Base-by-base conservation (phyloP, 1,140 invertebrate genomes). In the Musca vetustissima region DNA sequence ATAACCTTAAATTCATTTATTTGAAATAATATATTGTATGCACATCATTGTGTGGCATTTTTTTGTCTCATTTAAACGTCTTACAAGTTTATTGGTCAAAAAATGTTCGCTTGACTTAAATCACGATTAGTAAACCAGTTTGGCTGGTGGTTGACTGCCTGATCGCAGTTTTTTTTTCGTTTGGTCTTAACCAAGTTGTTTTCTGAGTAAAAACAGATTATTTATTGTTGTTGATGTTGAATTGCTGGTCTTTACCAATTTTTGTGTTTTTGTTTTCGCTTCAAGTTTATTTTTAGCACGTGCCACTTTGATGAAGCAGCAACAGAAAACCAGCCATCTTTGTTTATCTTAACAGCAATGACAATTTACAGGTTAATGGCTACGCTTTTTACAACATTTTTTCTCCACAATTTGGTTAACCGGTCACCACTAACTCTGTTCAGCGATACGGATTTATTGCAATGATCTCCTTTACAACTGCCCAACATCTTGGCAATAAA, bases 261-360 rank as follows among this genome's bases (percentile, higher is more conserved):
- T 43, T 43, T n/a, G n/a, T n/a, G n/a, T n/a, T n/a, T n/a, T n/a
- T n/a, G n/a, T n/a, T 13, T 43, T 4, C 13, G 36, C 36, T 43
- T 43, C 36, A 32, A 61, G 57, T 61, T 61, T 61, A 61, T 61
- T 61, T 61, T 61, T 61, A 61, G 57, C 57, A 61, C 57, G 57
- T 61, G 57, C 57, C 57, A 61, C 17, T 61, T 43, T 17, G n/a
- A n/a, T 19, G 19, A 36, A 57, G 25, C 22, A 28, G n/a, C 53
- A 28, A 17, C 36, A 61, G 22, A 21, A 43, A 61, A 9, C 57
- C 36, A 21, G 28, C 17, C 28, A 61, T 43, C 11, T 43, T 43
- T 43, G 36, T 43, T 43, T 43, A 43, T 19, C 19, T 36, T 17
- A 59, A 28, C 55, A 59, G 17, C 55, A 28, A 57, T 25, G 15